Conservation (phyloP, 1,140 invertebrate species). For the Periplaneta americana region DNA sequence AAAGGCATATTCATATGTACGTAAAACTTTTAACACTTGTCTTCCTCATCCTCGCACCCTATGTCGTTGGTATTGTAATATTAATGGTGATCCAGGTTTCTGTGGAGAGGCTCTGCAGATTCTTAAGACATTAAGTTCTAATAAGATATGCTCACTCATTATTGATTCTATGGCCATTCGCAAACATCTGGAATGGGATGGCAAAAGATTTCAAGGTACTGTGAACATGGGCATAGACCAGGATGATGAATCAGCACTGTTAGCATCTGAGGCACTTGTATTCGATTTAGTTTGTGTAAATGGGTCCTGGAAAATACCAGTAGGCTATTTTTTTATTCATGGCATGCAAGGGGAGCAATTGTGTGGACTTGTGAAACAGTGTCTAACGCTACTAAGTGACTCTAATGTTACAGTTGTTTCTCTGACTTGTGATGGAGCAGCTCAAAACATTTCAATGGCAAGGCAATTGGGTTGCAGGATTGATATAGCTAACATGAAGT, state of each 20-base stretch:
- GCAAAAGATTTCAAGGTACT: conserved; percentile 23
- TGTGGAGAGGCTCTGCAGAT: no score
- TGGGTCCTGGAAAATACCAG: conserved; percentile 21
- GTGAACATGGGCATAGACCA: conserved; percentile 27
- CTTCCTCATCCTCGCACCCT: no score
- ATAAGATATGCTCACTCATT: no score
- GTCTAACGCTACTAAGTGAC: neutral
- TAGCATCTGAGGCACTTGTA: conserved; percentile 22
- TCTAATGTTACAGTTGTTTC: neutral
- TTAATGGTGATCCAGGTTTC: no score
- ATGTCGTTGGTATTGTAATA: no score
- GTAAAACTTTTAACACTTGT: no score
- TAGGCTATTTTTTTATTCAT: conserved; percentile 23
- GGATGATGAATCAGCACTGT: conserved; percentile 17
- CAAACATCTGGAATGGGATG: conserved; percentile 22
- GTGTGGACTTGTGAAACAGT: conserved; percentile 20
- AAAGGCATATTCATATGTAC: no score
- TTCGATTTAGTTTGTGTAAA: conserved; percentile 18
- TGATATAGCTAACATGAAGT: neutral
- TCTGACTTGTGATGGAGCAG: conserved; percentile 5
- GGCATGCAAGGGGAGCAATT: no score
- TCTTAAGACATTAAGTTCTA: no score
- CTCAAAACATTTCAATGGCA: neutral
- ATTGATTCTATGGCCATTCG: conserved; percentile 24
- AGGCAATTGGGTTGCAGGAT: neutral